A percentile compares a stretch with the other conserved stretches of the same genome.
phyloP scores from a whole-genome alignment of 2,113 vertebrate genomes.

The Pachycephala philippinensis region DNA sequence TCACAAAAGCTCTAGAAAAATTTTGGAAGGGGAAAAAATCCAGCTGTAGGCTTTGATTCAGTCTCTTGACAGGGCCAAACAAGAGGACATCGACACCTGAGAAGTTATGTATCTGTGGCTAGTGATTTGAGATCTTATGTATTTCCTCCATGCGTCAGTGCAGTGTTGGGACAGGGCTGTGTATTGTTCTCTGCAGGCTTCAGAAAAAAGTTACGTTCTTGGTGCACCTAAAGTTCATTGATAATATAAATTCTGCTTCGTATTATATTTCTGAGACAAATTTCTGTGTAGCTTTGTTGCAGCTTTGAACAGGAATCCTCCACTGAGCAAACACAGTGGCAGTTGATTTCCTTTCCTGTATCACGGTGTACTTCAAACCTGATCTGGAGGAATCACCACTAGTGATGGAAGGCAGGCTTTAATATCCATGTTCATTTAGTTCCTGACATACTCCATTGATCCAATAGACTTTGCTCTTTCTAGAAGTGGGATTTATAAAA shows the following conservation, averaged over 20 bases:
- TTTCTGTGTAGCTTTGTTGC: not conserved
- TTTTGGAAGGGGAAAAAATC: not conserved
- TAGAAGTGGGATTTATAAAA: not conserved
- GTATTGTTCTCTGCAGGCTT: not conserved
- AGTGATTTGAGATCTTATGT: not conserved
- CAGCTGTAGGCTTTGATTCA: not conserved
- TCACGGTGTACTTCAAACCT: not conserved
- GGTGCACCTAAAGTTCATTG: not conserved
- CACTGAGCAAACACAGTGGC: not conserved
- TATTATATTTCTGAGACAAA: not conserved
- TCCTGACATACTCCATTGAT: not conserved
- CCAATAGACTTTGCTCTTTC: not conserved
- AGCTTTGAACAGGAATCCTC: not conserved
- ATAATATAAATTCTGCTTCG: not conserved
- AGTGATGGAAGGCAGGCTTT: not conserved
- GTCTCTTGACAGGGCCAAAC: not conserved
- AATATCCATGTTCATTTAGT: not conserved
- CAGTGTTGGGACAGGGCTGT: not conserved
- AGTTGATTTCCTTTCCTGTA: not conserved
- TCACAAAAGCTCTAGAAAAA: not conserved
- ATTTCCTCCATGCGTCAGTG: not conserved
- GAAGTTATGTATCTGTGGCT: not conserved
- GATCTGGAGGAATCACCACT: not conserved
- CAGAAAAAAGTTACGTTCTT: not conserved
- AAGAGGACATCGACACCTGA: not conserved